Base-by-base conservation (phyloP, 1,140 invertebrate genomes). In the Zaprionus vittiger region DNA sequence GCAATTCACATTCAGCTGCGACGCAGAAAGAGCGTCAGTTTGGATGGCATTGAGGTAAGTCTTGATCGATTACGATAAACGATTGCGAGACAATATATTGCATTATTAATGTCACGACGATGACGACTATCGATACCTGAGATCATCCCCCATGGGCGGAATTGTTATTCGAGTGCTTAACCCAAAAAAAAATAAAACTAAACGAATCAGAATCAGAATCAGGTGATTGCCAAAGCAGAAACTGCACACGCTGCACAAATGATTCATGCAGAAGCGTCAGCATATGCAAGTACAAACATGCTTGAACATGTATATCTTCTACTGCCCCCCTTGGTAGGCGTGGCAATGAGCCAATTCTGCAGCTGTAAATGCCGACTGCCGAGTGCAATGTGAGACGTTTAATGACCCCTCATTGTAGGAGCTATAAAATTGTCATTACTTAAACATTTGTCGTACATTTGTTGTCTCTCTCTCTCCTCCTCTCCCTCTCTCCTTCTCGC, bases 11-110 rank as follows among this genome's bases (percentile, higher is more conserved):
- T 91, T 24, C 80, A 91, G 74, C 79, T 91, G 74, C 78, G 85
- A 12, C 90, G 90, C 70, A 79, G 80, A 59, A 80, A 81, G 38
- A 91, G 80, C 72, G 75, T 91, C 34, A 74, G 73, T 22, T 77
- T 75, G 44, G 85, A 91, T 80, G 90, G 84, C 85, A 81, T 91
- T 85, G 82, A 91, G 90, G 90, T 91, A 73, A 86, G 85, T 76
- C 54, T 56, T 9, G 41, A 44, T 55, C 12, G n/a, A 55, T 67
- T 52, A 7, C 41, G 41, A 44, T 44, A 44, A 7, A 44, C 6
- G 5, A 7, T 6, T 11, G 2, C 47, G 17, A 15, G 12, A 41
- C 4, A 3, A 71, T 71, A 59, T 71, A 41, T n/a, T 44, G n/a
- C n/a, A 44, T 44, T 44, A 44, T 44, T 44, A 44, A 38, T 38